A percentile compares a stretch with the other conserved stretches of the same genome.
Conservation (phyloP, 2,113 vertebrate genomes). For the Salvelinus namaycush region DNA sequence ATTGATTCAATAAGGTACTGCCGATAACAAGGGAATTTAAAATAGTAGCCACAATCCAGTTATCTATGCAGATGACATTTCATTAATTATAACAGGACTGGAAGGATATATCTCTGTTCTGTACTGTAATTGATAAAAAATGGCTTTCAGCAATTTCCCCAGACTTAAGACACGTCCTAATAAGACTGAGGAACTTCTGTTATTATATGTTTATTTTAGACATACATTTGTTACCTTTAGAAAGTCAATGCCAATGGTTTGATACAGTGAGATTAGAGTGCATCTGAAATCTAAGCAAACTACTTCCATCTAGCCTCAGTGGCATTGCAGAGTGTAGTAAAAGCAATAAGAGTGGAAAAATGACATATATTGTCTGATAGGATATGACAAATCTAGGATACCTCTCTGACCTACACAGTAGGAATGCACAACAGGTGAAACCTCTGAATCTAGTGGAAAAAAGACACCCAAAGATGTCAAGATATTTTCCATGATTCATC, state of each 20-base stretch:
- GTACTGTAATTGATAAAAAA: not conserved
- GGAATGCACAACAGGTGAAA: constrained; percentile 17
- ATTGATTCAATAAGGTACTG: not conserved
- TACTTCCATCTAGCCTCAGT: not conserved
- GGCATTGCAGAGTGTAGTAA: not conserved
- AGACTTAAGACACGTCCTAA: not conserved
- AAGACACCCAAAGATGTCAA: not conserved
- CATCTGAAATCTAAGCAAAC: not conserved
- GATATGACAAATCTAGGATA: constrained; percentile 11
- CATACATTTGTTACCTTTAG: too few species aligned
- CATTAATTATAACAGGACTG: constrained; percentile 2
- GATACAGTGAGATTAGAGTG: too few species aligned
- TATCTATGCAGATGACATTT: constrained; percentile 8
- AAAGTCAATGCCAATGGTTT: too few species aligned
- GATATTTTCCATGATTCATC: constrained; percentile 2
- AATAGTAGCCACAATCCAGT: not conserved
- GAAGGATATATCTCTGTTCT: not conserved
- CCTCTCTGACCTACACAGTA: constrained; percentile 34
- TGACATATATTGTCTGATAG: not conserved
- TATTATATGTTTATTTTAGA: too few species aligned
- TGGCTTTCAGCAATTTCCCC: not conserved
- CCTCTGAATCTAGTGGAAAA: not conserved
- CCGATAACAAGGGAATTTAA: not conserved
- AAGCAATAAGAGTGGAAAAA: not conserved
- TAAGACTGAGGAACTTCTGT: not conserved